Base-by-base conservation (phyloP, 2,797 vertebrate species). In the Miichthys miiuy region DNA sequence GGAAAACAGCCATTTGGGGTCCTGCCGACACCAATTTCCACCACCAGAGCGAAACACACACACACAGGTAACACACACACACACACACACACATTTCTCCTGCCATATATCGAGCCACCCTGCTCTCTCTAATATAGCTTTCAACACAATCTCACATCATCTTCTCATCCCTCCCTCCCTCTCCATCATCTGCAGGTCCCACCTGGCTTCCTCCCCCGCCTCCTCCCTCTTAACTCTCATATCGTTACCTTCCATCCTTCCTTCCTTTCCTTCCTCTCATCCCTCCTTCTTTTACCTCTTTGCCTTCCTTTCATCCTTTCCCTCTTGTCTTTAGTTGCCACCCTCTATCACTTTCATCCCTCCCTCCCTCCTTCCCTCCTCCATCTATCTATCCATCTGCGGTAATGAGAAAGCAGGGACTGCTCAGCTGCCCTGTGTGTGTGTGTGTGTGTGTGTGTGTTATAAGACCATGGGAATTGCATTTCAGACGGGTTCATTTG, bases 1-100 rank as follows among this genome's bases (percentile, higher is more conserved):
- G 89, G 82, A 87, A 92, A 93, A 93, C 91, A 93, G 86, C 83
- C 91, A 92, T 94, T 94, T 94, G 90, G 87, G 89, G 87, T 91
- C 87, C 91, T 89, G 92, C 91, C 90, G 87, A 88, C 91, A 93
- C 83, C 88, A 93, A 93, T 94, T 93, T 92, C 85, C 83, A 85
- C 81, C 63, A 70, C 58, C 79, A 70, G 27, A 77, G 54, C 27
- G 2, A 84, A 55, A 56, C 57, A 77, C 68, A 73, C 62, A 75
- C 71, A 80, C 66, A 63, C 63, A 72, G 27, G n/a, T n/a, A n/a
- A n/a, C 76, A 51, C 74, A 52, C 61, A 77, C 63, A 73, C 58
- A 70, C 52, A 41, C 72, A 60, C 54, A 67, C 58, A 60, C 20
- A 74, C 66, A 70, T 87, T 87, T 86, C 67, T 78, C 68, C 72